Conservation (phyloP, 2,888 invertebrate species). For the Apeira syringaria region DNA sequence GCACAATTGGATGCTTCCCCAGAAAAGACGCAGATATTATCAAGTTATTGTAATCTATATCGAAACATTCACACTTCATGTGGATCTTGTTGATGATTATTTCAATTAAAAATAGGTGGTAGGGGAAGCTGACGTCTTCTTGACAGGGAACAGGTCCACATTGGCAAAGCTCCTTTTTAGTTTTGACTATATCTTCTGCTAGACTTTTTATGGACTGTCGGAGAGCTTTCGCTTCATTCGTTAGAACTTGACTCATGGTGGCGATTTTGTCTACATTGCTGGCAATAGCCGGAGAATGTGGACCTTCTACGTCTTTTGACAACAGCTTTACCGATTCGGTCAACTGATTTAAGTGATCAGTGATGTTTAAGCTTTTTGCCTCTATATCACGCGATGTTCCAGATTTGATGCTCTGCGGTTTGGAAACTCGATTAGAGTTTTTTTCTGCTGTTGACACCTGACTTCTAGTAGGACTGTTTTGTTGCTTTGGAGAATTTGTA, state of each 20-base stretch:
- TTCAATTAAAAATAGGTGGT: conserved; percentile 73
- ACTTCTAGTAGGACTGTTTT: conserved; percentile 18
- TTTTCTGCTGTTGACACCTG: conserved; percentile 3
- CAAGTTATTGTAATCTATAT: conserved; percentile 68
- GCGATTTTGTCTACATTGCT: conserved; percentile 68
- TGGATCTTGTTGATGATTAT: conserved; percentile 73
- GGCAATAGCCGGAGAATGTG: conserved; percentile 41
- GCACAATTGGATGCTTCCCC: conserved; percentile 64
- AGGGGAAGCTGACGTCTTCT: conserved; percentile 65
- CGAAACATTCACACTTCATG: conserved; percentile 78
- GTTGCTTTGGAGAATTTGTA: conserved; percentile 12
- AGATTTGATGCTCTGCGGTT: conserved; percentile 26
- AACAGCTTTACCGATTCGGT: conserved; percentile 48
- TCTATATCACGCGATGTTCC: conserved; percentile 32
- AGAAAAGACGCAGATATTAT: conserved; percentile 68
- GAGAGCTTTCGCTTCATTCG: conserved; percentile 68
- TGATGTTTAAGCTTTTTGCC: conserved; percentile 47
- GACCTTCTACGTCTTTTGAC: conserved; percentile 37
- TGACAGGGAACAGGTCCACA: conserved; percentile 19
- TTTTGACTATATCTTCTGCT: conserved; percentile 58
- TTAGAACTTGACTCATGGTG: conserved; percentile 65
- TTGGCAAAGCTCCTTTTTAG: conserved; percentile 52
- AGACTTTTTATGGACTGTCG: conserved; percentile 64
- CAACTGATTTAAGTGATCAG: conserved; percentile 51
- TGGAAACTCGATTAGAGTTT: conserved; percentile 4